phyloP scores from a whole-genome alignment of 2,113 vertebrate species.

The Ondatra zibethicus region DNA sequence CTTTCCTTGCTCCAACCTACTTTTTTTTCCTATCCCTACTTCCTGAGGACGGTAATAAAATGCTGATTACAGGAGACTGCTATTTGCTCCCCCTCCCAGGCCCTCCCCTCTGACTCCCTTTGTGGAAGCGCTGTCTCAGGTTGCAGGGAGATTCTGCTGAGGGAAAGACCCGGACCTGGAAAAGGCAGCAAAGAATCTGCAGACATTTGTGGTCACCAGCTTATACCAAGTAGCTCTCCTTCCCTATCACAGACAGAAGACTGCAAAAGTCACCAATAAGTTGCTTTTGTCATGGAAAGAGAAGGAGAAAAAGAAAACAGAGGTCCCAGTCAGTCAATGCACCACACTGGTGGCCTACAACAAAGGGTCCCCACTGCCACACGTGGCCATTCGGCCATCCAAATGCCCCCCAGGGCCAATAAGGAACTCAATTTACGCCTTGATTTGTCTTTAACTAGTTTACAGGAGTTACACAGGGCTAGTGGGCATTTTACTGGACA shows the following conservation, averaged over 20 bases:
- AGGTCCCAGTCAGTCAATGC: background rate
- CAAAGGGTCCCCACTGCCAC: background rate
- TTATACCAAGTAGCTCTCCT: conserved; percentile 83
- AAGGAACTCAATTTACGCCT: background rate
- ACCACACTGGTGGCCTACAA: background rate
- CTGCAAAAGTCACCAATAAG: background rate
- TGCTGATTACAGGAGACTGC: conserved; percentile 88
- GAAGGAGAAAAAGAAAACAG: background rate
- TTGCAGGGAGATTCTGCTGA: conserved; percentile 79
- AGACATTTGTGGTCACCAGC: conserved; percentile 81
- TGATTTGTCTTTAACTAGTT: background rate
- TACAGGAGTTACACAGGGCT: background rate
- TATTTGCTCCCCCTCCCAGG: conserved; percentile 82
- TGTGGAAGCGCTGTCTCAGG: conserved; percentile 78
- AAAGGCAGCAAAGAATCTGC: conserved; percentile 83
- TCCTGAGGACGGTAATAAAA: conserved; percentile 91
- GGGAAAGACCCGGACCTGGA: conserved; percentile 56
- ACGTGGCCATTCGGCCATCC: background rate
- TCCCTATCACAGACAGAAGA: background rate
- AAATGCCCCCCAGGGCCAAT: background rate
- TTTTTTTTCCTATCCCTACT: conserved; percentile 80
- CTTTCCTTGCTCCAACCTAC: conserved; percentile 86
- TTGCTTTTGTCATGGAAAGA: background rate
- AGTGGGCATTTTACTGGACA: background rate
- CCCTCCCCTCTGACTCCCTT: conserved; percentile 72